Conservation (phyloP, 1,140 invertebrate species). For the Myzus persicae region DNA sequence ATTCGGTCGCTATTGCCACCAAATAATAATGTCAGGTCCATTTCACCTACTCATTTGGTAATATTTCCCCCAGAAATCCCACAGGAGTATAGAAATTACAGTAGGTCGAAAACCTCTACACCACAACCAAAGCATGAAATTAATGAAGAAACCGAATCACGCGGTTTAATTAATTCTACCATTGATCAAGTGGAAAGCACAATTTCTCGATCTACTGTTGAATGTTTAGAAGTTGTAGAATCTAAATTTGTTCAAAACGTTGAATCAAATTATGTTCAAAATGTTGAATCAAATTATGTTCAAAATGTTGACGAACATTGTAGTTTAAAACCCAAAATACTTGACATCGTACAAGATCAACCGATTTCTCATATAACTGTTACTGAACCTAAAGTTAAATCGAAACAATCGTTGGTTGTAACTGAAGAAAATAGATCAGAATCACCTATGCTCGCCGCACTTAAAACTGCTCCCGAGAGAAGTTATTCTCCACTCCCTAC, state of each 20-base stretch:
- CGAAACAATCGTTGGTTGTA: background rate
- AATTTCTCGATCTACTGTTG: background rate
- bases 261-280: background rate
- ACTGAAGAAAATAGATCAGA: background rate
- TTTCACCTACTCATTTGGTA: constrained; percentile 60
- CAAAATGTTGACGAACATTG: background rate
- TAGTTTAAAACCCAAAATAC: background rate
- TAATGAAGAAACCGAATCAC: background rate
- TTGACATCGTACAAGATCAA: background rate
- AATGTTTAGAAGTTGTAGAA: background rate
- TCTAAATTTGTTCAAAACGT: no score
- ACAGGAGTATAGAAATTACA: background rate
- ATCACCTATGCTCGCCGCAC: constrained; percentile 72
- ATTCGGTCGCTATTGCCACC: constrained; percentile 23
- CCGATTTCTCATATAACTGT: background rate
- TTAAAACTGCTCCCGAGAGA: constrained; percentile 74
- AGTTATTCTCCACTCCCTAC: constrained; percentile 67
- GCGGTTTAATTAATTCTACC: background rate
- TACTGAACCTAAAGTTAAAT: background rate
- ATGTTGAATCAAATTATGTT: background rate
- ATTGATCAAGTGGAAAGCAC: background rate
- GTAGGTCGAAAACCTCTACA: constrained; percentile 31
- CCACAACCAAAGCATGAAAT: background rate
- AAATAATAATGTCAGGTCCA: constrained; percentile 49
- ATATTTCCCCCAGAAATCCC: constrained; percentile 61